Evolutionary conservation across 1,140 invertebrate species (phyloP).

Genomic region (Scylla paramamosain): DNA sequence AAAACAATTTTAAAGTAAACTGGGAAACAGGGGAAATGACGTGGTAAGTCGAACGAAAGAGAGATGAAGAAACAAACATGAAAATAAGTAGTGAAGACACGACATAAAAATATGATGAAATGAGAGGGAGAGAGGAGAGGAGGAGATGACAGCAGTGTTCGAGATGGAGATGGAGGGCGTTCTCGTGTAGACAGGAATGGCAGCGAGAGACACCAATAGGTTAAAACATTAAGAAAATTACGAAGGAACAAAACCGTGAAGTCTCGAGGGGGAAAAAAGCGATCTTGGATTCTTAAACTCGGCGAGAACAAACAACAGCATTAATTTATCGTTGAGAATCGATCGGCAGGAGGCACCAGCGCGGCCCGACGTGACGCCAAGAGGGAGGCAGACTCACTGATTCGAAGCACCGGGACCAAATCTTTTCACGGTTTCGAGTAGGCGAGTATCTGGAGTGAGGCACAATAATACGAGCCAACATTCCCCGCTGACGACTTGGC

Average conservation of each 20-base stretch:
- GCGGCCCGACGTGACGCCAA: not conserved
- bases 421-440: not conserved
- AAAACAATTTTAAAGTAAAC: too few relatives aligned
- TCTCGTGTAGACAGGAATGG: not conserved
- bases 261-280: not conserved
- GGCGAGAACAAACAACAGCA: not conserved
- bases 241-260: not conserved
- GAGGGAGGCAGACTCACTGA: not conserved
- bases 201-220: not conserved
- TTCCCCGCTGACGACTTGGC: conserved; percentile 28
- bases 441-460: not conserved
- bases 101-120: too few relatives aligned
- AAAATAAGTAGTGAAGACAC: too few relatives aligned
- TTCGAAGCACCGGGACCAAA: not conserved
- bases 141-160: not conserved
- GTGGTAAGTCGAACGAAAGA: not conserved
- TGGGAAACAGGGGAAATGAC: not conserved
- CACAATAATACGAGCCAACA: not conserved
- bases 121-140: not conserved
- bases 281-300: not conserved
- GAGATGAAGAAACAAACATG: not conserved
- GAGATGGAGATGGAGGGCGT: not conserved
- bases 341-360: not conserved
- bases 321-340: not conserved
- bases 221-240: conserved; percentile 12